Base-by-base conservation (phyloP, 2,888 invertebrate species). In the Chloroclysta siterata region DNA sequence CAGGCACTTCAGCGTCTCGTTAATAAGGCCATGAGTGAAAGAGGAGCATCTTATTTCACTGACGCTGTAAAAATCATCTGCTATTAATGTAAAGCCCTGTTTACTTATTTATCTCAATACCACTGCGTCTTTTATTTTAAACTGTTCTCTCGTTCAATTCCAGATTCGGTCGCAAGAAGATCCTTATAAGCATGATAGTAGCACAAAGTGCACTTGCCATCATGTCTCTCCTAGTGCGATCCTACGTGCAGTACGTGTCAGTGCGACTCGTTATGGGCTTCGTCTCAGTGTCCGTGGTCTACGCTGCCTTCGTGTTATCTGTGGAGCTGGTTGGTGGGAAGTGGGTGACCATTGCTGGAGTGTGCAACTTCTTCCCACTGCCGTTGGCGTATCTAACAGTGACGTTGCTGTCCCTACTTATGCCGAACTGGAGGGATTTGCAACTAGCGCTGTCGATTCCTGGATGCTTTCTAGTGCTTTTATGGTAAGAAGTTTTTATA, bases 271-370 rank as follows among this genome's bases (percentile, higher is more conserved):
- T 96, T 3, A 94, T 96, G 81, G 97, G 97, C 0, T 94, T 96
- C 72, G 95, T 96, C 13, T 96, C 96, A 0, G 96, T 97, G n/a
- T 96, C 97, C 15, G 95, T 97, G 53, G 97, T 97, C 28, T 96
- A 97, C 83, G 95, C 96, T 44, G 96, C 96, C 29, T 96, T 97
- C 74, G 97, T 97, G 6, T 89, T 97, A 41, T 95, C 96, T 42
- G 96, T 97, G 73, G 97, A 97, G 83, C 89, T 96, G 60, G 96
- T 97, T 4, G 96, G 96, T 46, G 96, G 96, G 2, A 95, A 95
- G 73, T 96, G 96, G 96, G 94, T 96, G 66, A 96, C 96, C 3
- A 95, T 97, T 62, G 95, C 96, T 2, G 97, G 97, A 60, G 96
- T 97, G 65, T 96, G 96, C 74, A 97, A 96, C 84, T 94, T 97